These are phyloP conservation scores for Hippoglossus stenolepis DNA, from an alignment of 2,113 vertebrate species.

Conservation along the genomic window DNA sequence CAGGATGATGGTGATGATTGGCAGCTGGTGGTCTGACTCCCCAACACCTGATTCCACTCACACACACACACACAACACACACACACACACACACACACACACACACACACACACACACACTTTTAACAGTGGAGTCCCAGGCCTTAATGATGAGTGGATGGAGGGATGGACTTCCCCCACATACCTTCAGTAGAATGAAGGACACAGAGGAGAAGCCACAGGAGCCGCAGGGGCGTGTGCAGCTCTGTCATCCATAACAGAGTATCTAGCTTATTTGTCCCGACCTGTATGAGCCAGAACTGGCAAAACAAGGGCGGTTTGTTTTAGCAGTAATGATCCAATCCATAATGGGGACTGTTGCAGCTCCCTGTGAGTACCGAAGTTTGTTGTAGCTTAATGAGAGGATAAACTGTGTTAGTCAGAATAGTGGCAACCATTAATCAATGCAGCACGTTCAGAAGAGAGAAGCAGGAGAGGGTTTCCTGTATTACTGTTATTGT, in stretches of 20 bases:
- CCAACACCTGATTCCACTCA: too few relatives aligned
- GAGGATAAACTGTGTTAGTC: constrained; percentile 66
- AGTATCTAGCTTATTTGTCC: constrained; percentile 41
- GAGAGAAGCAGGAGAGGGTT: constrained; percentile 28
- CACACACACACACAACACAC: too few relatives aligned
- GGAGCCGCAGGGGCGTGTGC: constrained; percentile 39
- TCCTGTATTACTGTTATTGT: constrained; percentile 41
- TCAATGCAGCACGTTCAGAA: constrained; percentile 47
- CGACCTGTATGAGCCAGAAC: constrained; percentile 27
- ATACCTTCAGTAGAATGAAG: constrained; percentile 26
- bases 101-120: too few relatives aligned
- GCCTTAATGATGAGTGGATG: too few relatives aligned
- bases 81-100: too few relatives aligned
- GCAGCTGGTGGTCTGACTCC: too few relatives aligned
- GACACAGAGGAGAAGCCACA: constrained; percentile 18
- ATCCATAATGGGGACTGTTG: constrained; percentile 68
- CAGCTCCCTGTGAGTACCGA: constrained; percentile 45
- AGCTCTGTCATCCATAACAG: constrained; percentile 51
- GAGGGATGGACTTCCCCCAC: constrained; percentile 1
- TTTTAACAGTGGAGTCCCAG: too few relatives aligned
- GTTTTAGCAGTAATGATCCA: constrained; percentile 71
- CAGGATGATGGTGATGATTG: too few relatives aligned
- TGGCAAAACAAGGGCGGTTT: constrained; percentile 63
- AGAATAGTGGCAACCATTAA: constrained; percentile 48
- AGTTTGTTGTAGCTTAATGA: constrained; percentile 73